These are phyloP conservation scores for Diabrotica undecimpunctata DNA, from an alignment of 1,140 invertebrate genomes.

Conservation along the genomic window DNA sequence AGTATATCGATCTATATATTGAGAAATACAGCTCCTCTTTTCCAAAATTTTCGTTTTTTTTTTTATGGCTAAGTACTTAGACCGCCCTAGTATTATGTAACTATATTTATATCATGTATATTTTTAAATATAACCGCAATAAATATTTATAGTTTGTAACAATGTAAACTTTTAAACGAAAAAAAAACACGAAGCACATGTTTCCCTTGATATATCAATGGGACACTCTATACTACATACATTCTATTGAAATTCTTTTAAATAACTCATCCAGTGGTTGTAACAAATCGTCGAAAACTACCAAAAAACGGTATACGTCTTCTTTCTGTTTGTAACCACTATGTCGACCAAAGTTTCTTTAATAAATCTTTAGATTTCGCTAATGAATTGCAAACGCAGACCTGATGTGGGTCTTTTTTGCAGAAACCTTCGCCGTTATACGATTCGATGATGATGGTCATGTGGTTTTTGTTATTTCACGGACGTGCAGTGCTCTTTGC, in stretches of 20 bases:
- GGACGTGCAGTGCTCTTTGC: background rate
- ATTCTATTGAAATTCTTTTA: background rate
- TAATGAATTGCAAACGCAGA: background rate
- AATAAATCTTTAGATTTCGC: conserved; percentile 7
- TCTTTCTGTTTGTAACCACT: conserved; percentile 3
- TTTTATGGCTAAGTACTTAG: no score
- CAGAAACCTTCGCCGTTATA: conserved; percentile 1
- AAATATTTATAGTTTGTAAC: no score
- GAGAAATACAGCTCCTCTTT: no score
- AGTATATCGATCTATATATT: no score
- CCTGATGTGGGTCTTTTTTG: conserved; percentile 1
- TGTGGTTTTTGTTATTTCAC: background rate
- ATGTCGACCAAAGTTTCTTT: background rate
- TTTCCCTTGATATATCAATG: no score
- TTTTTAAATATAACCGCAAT: no score
- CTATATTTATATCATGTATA: no score
- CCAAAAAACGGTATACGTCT: background rate
- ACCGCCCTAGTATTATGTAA: no score
- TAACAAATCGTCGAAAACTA: background rate
- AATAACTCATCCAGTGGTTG: background rate
- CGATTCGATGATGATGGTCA: background rate
- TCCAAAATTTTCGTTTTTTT: no score
- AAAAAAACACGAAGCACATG: no score
- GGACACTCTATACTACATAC: no score
- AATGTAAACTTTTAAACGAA: no score